phyloP scores from a whole-genome alignment of 1,140 invertebrate species.

The Varroa destructor region DNA sequence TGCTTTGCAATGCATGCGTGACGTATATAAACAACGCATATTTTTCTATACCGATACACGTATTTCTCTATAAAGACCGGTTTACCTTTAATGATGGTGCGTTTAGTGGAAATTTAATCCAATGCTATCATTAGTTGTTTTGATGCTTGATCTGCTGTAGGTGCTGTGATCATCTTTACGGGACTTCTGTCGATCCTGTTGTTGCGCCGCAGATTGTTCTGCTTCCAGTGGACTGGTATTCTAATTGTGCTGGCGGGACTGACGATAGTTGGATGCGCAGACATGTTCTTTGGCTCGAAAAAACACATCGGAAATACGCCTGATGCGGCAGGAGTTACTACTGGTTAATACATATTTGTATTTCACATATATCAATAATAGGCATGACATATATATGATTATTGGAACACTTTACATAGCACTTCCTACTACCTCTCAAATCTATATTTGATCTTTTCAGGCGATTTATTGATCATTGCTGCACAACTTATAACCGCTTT shows the following conservation, averaged over 20 bases:
- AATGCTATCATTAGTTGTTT: conserved; percentile 9
- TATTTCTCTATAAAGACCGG: too few species aligned
- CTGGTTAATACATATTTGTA: conserved; percentile 42
- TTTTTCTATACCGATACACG: too few species aligned
- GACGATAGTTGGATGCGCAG: conserved; percentile 62
- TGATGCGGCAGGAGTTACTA: conserved; percentile 64
- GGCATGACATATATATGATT: not conserved
- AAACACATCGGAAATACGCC: conserved; percentile 37
- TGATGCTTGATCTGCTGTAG: conserved; percentile 42
- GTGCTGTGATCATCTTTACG: conserved; percentile 83
- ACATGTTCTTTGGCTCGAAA: conserved; percentile 48
- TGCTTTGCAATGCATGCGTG: too few species aligned
- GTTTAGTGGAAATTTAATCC: too few species aligned
- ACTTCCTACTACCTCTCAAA: too few species aligned
- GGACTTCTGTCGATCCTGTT: conserved; percentile 78
- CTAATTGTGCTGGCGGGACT: conserved; percentile 63
- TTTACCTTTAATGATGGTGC: too few species aligned
- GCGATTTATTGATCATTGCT: conserved; percentile 77
- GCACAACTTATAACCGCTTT: conserved; percentile 76
- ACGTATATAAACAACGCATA: too few species aligned
- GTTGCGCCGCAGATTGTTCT: conserved; percentile 53
- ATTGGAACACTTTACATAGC: too few species aligned
- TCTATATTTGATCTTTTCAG: conserved; percentile 41
- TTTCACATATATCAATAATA: too few species aligned
- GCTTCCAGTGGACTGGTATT: conserved; percentile 71